Evolutionary conservation across 1,140 invertebrate genomes (phyloP).

Genomic region (Drosophila bocqueti): DNA sequence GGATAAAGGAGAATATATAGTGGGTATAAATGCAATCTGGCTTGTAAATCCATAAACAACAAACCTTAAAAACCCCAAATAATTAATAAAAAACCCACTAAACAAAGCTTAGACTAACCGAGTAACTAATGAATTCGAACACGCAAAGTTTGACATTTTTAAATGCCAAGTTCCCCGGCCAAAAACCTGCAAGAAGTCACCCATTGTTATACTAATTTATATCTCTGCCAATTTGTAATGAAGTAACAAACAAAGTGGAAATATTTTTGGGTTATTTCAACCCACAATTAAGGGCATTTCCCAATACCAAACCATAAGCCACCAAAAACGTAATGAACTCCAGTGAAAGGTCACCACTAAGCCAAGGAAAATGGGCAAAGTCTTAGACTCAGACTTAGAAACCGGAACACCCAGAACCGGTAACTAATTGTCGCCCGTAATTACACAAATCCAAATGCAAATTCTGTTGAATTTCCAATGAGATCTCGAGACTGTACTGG

Average conservation of each 20-base stretch:
- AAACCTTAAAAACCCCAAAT: not conserved
- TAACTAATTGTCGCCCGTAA: conserved; percentile 35
- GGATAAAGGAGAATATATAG: too few relatives aligned
- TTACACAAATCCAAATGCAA: conserved; percentile 27
- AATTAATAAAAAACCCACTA: not conserved
- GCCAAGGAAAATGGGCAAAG: conserved; percentile 3
- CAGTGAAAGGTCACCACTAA: conserved; percentile 21
- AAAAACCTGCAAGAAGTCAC: conserved; percentile 4
- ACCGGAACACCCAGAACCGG: conserved; percentile 33
- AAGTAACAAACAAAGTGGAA: not conserved
- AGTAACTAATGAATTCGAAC: conserved; percentile 5
- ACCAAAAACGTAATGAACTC: conserved; percentile 1
- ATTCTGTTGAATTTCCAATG: conserved; percentile 11
- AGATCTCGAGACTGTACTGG: conserved; percentile 1
- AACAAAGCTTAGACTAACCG: not conserved
- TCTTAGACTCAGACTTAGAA: not conserved
- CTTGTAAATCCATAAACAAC: not conserved
- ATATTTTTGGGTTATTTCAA: not conserved
- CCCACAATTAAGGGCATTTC: conserved; percentile 16
- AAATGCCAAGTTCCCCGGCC: conserved; percentile 8
- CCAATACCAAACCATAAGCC: not conserved
- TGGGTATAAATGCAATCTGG: too few relatives aligned
- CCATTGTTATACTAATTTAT: not conserved
- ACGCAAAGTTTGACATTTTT: conserved; percentile 18
- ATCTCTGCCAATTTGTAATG: conserved; percentile 3